Base-by-base conservation (phyloP, 2,888 invertebrate genomes). In the Odiellus spinosus region DNA sequence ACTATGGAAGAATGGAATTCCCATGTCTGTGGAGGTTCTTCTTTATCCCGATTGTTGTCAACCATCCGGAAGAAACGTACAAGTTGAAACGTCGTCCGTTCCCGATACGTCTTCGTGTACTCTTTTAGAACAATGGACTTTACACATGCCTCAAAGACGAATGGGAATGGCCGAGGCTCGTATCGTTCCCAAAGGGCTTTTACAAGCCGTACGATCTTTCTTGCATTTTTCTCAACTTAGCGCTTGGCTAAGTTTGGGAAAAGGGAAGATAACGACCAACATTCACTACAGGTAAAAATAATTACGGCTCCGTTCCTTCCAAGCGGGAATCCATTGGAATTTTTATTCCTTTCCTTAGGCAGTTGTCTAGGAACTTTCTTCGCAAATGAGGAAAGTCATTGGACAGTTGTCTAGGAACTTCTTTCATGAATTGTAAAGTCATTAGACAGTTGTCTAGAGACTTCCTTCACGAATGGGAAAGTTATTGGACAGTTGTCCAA, bases 191-290 rank as follows among this genome's bases (percentile, higher is more conserved):
- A 48, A 80, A 60, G 84, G 85, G 67, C 71, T 95, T 57, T 76
- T 90, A 62, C 87, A 86, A 68, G 93, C 93, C 43, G 81, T 95
- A 42, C 77, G 90, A 53, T 93, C 93, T 5, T 88, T 90, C 67
- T 75, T 95, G 50, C 88, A 91, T 71, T 95, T 95, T 71, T 95
- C 93, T 4, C 93, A 95, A 72, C 77, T 95, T 56, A 84, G 88
- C 44, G 88, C 93, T 46, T 95, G 93, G 93, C 76, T 81, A 59
- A 68, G 66, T 49, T 62, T 66, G 43, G 63, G 66, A 42, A 60
- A 63, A 46, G 71, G 71, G 40, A 59, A 57, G 33, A 58, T 61
- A 18, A 71, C 71, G 3, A 58, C 62, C 21, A 61, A 66, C 45
- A 71, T 80, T 54, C 73, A 75, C 55, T 82, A 78, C 71, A 76